phyloP scores from a whole-genome alignment of 30 jellyfish, hydroid and myxozoan genomes.

The Chironex yamaguchii region DNA sequence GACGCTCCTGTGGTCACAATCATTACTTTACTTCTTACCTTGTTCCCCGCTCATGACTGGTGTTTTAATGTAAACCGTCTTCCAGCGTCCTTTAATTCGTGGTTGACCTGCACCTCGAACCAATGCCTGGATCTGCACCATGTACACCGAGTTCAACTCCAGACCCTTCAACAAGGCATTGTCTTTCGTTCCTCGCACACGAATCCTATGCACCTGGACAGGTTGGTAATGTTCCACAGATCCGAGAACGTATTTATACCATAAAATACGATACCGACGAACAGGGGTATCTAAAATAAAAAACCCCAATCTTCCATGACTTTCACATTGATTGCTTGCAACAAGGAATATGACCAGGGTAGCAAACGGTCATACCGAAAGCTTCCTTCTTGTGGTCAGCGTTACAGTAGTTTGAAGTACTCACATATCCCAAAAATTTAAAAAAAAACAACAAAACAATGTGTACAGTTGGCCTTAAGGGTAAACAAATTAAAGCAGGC shows the following conservation, averaged over 20 bases:
- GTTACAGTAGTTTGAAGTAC: too few species aligned
- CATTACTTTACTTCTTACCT: too few species aligned
- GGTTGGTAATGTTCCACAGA: slow-evolving; percentile 45
- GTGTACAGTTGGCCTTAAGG: too few species aligned
- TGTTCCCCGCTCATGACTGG: not conserved
- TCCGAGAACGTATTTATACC: slow-evolving; percentile 49
- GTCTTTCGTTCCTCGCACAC: slow-evolving; percentile 36
- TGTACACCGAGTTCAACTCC: slow-evolving; percentile 29
- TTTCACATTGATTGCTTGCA: too few species aligned
- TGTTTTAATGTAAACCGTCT: slow-evolving; percentile 21
- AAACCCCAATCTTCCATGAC: too few species aligned
- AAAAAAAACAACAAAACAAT: too few species aligned
- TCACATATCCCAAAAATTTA: too few species aligned
- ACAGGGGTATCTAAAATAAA: slow-evolving; percentile 38
- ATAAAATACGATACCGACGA: slow-evolving; percentile 45
- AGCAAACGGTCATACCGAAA: too few species aligned
- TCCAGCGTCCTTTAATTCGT: slow-evolving; percentile 56
- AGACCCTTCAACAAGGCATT: slow-evolving; percentile 14
- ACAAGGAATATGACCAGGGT: too few species aligned
- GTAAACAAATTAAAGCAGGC: too few species aligned
- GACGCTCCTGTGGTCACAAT: too few species aligned
- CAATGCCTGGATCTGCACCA: slow-evolving; percentile 65
- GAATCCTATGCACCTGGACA: slow-evolving; percentile 10
- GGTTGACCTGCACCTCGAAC: not conserved
- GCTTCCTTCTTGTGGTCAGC: too few species aligned